Conservation (phyloP, 2,888 invertebrate genomes). For the Vesta saturnalis region DNA sequence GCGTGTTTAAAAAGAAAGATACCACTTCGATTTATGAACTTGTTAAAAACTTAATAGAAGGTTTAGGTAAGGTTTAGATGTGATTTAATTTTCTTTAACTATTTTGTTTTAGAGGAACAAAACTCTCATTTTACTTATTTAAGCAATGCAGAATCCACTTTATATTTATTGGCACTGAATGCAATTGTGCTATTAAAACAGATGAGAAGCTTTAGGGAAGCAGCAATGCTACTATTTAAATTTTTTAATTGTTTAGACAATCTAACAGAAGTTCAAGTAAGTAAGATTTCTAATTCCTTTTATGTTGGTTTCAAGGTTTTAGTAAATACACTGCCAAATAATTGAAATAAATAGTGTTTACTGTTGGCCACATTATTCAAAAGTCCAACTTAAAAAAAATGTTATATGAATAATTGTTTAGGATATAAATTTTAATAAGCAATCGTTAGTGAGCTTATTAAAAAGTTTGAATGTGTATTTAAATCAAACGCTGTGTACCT, state of each 20-base stretch:
- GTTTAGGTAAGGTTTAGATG: background rate
- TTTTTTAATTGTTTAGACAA: background rate
- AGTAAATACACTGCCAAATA: too few relatives aligned
- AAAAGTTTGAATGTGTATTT: too few relatives aligned
- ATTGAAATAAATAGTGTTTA: too few relatives aligned
- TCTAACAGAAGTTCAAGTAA: background rate
- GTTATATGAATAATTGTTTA: too few relatives aligned
- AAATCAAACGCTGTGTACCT: too few relatives aligned
- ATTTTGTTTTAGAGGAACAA: background rate
- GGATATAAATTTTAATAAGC: too few relatives aligned
- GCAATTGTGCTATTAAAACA: background rate
- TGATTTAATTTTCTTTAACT: background rate
- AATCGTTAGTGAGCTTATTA: too few relatives aligned
- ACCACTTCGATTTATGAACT: background rate
- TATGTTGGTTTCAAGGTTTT: too few relatives aligned
- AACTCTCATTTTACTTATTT: conserved; percentile 1
- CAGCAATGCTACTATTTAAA: background rate
- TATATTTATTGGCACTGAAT: background rate
- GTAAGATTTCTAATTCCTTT: background rate
- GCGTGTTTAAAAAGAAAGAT: background rate
- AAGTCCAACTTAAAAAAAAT: too few relatives aligned
- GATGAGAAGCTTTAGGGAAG: background rate
- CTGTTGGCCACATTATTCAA: too few relatives aligned
- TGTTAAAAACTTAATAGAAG: background rate
- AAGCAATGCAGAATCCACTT: background rate